Evolutionary conservation across 2,888 invertebrate species (phyloP), one percentile per base, ranked within the genome.

Genomic region (Siphlonurus alternatus): DNA sequence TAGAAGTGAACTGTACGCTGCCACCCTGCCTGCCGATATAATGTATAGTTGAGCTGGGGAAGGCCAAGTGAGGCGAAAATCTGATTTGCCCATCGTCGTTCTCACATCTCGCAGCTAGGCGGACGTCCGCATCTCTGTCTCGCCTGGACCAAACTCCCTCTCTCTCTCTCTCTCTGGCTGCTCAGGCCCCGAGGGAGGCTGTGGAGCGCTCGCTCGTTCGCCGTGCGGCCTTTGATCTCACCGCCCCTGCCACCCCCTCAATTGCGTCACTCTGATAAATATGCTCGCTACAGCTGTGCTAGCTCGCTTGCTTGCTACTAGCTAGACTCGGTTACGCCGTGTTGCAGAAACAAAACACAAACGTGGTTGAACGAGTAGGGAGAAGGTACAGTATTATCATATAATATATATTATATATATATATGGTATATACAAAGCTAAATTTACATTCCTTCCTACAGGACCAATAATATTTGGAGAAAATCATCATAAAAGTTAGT

Each of bases 61-160:
- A 63, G 65, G 67, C 66, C 66, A 67, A 68, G 64, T 67, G 66
- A 68, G 68, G 70, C 67, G 70, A 69, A 70, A 70, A 70, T 70
- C 69, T 69, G 70, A 70, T 70, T 70, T 69, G 69, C 70, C 68
- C 70, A 62, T 54, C 66, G 63, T 38, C 7, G 38, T 38, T 38
- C 38, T 38, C 62, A 61, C 65, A 62, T 61, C 63, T 68, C 70
- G 63, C 62, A 59, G 25, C 59, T n/a, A 18, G 53, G 38, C 15
- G 5, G 5, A 67, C 65, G 62, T 63, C 23, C 24, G 68, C 70
- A 70, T 71, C 68, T 64, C 67, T 70, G 69, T 69, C 71, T 72
- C 71, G 72, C 71, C 71, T 72, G 63, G 71, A 70, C 71, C 73
- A 73, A 73, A 73, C 25, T 51, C 62, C 23, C 53, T 61, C 25